Evolutionary conservation across 92 coral and sea anemone species (phyloP), one percentile per base, ranked within the genome.

Genomic region (Anthopleura xanthogrammica): DNA sequence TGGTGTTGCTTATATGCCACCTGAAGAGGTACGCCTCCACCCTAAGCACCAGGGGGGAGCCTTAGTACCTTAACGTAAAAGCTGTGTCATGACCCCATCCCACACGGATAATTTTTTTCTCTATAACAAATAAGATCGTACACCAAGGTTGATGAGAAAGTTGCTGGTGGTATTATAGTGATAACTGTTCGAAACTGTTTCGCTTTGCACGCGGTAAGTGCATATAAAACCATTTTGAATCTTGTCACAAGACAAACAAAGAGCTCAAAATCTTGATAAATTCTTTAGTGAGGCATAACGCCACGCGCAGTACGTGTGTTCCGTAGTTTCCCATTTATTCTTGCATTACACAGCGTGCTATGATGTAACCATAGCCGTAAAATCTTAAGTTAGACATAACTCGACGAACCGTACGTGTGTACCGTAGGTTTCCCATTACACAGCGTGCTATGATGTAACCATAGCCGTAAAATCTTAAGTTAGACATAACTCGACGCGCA

Each of bases 1-100:
- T 5, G 97, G 97, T 4, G 97, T 93, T 40, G 91, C 97, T 0
- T 93, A 90, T 85, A 90, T 93, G 97, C 97, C 97, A 5, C 79
- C 86, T n/a, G 97, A 93, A 87, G 94, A 91, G 84, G 82, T 72
- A 85, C n/a, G 72, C 72, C 84, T 79, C 87, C 74, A 48, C 81
- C 75, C 71, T 40, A 14, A 7, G 56, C 14, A 22, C 70, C 71
- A 36, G 83, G 83, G 85, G 77, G 78, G 41, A 83, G 79, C 79
- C 80, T 83, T 55, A 83, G 79, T 58, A 42, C 55, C 56, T 43
- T 43, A 7, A 40, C 55, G 12, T 76, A 14, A 76, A 22, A 20
- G 79, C 79, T 43, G 14, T 76, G 74, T 14, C 74, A 36, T 68
- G 36, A 68, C 41, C 1, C 72, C 74, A 16, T 36, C 74, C 41